Evolutionary conservation across 1,140 invertebrate species (phyloP), one percentile per base, ranked within the genome.

Genomic region (Zaprionus lachaisei): DNA sequence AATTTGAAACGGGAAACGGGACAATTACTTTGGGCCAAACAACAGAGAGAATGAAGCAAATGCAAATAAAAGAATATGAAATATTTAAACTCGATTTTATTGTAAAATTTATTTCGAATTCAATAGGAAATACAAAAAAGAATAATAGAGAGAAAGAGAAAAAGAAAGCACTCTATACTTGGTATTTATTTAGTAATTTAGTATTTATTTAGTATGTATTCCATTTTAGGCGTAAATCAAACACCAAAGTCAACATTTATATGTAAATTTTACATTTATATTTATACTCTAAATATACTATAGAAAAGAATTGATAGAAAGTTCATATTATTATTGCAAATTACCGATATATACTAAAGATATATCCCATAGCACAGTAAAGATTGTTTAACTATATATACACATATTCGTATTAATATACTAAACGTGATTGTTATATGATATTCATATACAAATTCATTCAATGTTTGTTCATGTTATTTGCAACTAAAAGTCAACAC

Each of bases 401-500:
- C 28, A 37, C 65, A 54, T 49, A 69, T 77, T 68, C 58, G 67
- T 41, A 69, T 56, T 68, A 78, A 49, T 44, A 75, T 60, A 80
- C 63, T 72, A 68, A 77, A 70, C 77, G 76, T 89, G 84, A 84
- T 89, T 89, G 85, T 90, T 90, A 90, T 90, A 90, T 90, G 85
- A 90, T 90, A 90, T 90, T 90, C 85, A 90, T 90, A 90, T 90
- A 85, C 77, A 74, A 82, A 77, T 85, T 82, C 78, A 80, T 69
- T 90, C 80, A 90, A 82, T 85, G 86, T 90, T 90, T 90, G 79
- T 85, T 90, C 85, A 90, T 85, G 81, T 90, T 89, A 80, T 79
- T 89, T 74, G 70, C 80, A 87, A 83, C 79, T 72, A 79, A 85
- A 76, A 76, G 66, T 79, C 73, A 81, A 79, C 72, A 70, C 31